phyloP scores from a whole-genome alignment of 2,888 invertebrate species.

The Aleiodes leptofemur region DNA sequence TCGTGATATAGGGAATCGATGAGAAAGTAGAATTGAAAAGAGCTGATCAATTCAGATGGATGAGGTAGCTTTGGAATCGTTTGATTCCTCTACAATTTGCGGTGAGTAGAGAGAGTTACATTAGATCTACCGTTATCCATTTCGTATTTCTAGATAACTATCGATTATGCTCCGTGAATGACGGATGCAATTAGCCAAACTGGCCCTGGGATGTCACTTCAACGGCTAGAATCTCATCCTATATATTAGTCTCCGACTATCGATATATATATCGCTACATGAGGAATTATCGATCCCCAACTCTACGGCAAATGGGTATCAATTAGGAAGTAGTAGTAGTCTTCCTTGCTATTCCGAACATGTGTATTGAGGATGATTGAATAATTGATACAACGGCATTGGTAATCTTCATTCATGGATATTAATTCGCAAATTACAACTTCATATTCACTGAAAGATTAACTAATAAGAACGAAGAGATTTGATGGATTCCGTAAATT shows the following conservation, averaged over 20 bases:
- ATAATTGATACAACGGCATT: no score
- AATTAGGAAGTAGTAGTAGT: slow-evolving; percentile 23
- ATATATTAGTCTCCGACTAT: slow-evolving; percentile 17
- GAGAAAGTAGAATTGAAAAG: background rate
- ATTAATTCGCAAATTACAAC: no score
- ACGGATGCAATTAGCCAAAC: slow-evolving; percentile 63
- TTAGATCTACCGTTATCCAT: slow-evolving; percentile 53
- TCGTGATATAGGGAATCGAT: slow-evolving; percentile 32
- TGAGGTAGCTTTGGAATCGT: slow-evolving; percentile 4
- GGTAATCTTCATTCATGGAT: no score
- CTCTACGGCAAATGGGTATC: background rate
- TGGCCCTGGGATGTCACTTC: slow-evolving; percentile 50
- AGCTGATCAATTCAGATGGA: slow-evolving; percentile 20
- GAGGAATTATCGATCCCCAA: slow-evolving; percentile 16
- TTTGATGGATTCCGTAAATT: no score
- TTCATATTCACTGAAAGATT: no score
- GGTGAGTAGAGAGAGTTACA: slow-evolving; percentile 35
- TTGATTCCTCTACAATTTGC: slow-evolving; percentile 16
- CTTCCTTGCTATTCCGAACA: slow-evolving; percentile 13
- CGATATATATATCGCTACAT: background rate
- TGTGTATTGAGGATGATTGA: no score
- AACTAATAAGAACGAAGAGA: no score
- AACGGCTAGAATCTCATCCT: background rate
- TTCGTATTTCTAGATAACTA: slow-evolving; percentile 39
- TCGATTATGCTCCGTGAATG: slow-evolving; percentile 60